A percentile compares a stretch with the other conserved stretches of the same genome.
Conservation (phyloP, 2,888 invertebrate genomes). For the Deilephila elpenor region DNA sequence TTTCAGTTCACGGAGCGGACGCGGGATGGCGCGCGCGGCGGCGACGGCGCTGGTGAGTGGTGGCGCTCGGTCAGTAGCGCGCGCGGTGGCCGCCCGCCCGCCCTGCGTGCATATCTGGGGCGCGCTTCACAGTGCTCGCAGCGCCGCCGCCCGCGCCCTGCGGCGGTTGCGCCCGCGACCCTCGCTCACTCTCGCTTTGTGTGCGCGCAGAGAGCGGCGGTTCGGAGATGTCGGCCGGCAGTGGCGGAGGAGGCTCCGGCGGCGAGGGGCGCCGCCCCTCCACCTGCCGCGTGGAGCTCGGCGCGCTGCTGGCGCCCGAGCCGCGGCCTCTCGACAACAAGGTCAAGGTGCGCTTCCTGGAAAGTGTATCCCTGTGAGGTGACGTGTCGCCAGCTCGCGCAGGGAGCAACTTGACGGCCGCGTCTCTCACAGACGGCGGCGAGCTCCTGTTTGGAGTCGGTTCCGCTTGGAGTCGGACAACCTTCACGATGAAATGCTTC, state of each 20-base stretch:
- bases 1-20: constrained; percentile 80
- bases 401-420: background rate
- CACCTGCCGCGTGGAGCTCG: constrained; percentile 86
- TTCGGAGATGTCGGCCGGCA: constrained; percentile 75
- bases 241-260: constrained; percentile 64
- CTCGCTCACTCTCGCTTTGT: constrained; percentile 51
- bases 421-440: background rate
- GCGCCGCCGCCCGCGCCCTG: constrained; percentile 54
- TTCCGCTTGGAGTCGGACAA: background rate
- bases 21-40: constrained; percentile 74
- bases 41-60: constrained; percentile 75
- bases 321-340: constrained; percentile 89
- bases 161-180: constrained; percentile 57
- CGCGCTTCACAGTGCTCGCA: constrained; percentile 37
- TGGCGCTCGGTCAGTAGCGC: constrained; percentile 43
- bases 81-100: constrained; percentile 39
- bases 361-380: background rate
- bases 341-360: constrained; percentile 86
- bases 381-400: background rate
- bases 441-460: background rate
- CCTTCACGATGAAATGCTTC: background rate
- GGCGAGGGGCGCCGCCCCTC: constrained; percentile 69
- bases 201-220: constrained; percentile 73
- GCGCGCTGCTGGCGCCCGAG: constrained; percentile 86
- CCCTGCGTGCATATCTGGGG: constrained; percentile 63